Evolutionary conservation across 2,797 vertebrate genomes (phyloP).

Genomic region (Iguana delicatissima): DNA sequence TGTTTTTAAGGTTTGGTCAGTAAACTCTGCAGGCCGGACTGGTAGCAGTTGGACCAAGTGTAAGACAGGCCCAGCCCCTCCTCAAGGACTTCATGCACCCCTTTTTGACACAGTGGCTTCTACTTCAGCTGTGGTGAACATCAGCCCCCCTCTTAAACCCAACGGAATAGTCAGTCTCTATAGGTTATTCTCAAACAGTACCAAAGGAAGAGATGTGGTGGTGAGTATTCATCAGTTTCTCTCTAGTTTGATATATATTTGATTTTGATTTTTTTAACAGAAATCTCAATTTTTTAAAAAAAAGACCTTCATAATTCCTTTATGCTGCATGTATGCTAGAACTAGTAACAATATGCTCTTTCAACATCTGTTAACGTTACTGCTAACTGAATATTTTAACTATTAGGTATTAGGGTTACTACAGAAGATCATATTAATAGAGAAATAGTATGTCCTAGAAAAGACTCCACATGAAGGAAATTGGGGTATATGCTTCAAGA

Average conservation of each 20-base stretch:
- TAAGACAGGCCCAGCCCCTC: slow-evolving; percentile 89
- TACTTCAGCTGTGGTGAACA: slow-evolving; percentile 87
- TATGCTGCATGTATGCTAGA: too few relatives aligned
- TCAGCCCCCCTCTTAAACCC: slow-evolving; percentile 84
- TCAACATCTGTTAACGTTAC: not conserved
- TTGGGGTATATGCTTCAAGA: slow-evolving; percentile 10
- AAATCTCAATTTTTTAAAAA: too few relatives aligned
- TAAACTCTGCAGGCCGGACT: slow-evolving; percentile 87
- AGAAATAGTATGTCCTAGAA: not conserved
- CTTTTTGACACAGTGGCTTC: slow-evolving; percentile 82
- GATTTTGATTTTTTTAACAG: too few relatives aligned
- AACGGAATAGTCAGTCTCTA: slow-evolving; percentile 91
- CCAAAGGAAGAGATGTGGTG: slow-evolving; percentile 79
- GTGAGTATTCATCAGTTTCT: slow-evolving; percentile 77
- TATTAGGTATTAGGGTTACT: not conserved
- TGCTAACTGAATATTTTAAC: not conserved
- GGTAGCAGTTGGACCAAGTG: slow-evolving; percentile 87
- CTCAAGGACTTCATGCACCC: slow-evolving; percentile 85
- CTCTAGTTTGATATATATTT: slow-evolving; percentile 4
- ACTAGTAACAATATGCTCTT: too few relatives aligned
- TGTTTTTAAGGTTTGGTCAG: slow-evolving; percentile 86
- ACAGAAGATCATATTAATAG: not conserved
- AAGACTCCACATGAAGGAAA: not conserved
- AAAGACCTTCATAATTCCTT: not conserved
- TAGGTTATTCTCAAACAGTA: slow-evolving; percentile 84